Evolutionary conservation across 2,113 vertebrate species (phyloP).

Genomic region (Chaetodon trifascialis): DNA sequence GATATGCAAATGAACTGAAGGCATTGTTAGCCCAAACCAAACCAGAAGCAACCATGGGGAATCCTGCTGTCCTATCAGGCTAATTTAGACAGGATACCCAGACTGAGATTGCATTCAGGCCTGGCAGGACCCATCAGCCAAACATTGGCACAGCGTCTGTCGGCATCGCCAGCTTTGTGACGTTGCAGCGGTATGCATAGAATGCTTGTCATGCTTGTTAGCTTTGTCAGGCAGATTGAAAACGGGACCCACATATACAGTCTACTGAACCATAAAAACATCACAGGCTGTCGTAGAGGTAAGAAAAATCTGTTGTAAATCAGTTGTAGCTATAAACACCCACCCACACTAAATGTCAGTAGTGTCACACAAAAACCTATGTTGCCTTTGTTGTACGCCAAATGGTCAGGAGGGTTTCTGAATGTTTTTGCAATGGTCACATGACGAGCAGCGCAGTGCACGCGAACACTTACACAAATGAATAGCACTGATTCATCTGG

Average conservation of each 20-base stretch:
- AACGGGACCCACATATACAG: slow-evolving; percentile 38
- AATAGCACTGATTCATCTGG: slow-evolving; percentile 70
- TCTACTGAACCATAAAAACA: slow-evolving; percentile 21
- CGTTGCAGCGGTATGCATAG: slow-evolving; percentile 65
- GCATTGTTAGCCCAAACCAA: slow-evolving; percentile 3
- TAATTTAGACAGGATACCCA: slow-evolving; percentile 14
- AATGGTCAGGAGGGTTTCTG: slow-evolving; percentile 16
- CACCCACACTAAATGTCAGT: background rate
- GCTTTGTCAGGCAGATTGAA: slow-evolving; percentile 62
- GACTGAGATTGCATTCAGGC: slow-evolving; percentile 8
- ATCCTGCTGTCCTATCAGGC: slow-evolving; percentile 1
- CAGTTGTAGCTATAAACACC: background rate
- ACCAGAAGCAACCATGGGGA: background rate
- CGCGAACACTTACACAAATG: slow-evolving; percentile 57
- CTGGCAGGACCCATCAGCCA: slow-evolving; percentile 20
- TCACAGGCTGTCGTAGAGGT: background rate
- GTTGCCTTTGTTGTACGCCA: slow-evolving; percentile 24
- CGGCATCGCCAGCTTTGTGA: slow-evolving; percentile 64
- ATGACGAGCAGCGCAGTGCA: slow-evolving; percentile 42
- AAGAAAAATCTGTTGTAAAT: background rate
- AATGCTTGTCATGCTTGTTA: slow-evolving; percentile 62
- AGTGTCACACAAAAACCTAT: background rate
- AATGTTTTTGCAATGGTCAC: slow-evolving; percentile 61
- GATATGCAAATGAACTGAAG: slow-evolving; percentile 27
- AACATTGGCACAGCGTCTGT: slow-evolving; percentile 41